Base-by-base conservation (phyloP, 2,113 vertebrate species). In the Grus americana region DNA sequence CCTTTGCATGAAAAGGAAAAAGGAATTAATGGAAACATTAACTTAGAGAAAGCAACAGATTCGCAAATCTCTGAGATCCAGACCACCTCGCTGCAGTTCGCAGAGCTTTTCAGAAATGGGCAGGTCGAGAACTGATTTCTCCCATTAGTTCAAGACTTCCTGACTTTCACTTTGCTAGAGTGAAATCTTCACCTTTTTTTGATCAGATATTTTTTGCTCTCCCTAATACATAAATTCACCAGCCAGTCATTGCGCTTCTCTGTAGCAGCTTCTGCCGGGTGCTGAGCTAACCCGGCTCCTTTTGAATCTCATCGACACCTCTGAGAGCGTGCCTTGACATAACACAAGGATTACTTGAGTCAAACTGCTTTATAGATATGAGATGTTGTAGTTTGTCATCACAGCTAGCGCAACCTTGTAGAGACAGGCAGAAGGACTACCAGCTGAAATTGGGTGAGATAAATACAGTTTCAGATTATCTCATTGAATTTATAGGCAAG, bases 401-500 rank as follows among this genome's bases (percentile, higher is more conserved):
- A 54, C 84, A 88, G 68, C 79, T 55, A 44, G 27, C 3, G 38
- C 66, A 96, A 34, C 86, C 95, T 46, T 78, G 82, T 42, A 84
- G 92, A 73, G 89, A 81, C 75, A 91, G 79, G 66, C 93, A 93
- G 84, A 94, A 95, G 91, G 94, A 89, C 70, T 68, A n/a, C 6
- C 22, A 55, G 88, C 75, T 6, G 36, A 94, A 96, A 79, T 22
- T 87, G 68, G 71, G 59, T 90, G 86, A 94, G 94, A 89, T 58
- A 95, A 92, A 95, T 86, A 38, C 66, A 67, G 86, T 78, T 93
- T 95, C 57, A 90, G 81, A 83, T 96, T 88, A 88, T 80, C 73
- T 92, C 91, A 90, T 79, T 90, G 84, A 85, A 94, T 95, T 96
- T 94, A 96, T 94, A 88, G 95, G 90, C 90, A 52, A 79, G 83